Evolutionary conservation across 2,888 invertebrate species (phyloP), one percentile per base, ranked within the genome.

Genomic region (Xanthia togata): DNA sequence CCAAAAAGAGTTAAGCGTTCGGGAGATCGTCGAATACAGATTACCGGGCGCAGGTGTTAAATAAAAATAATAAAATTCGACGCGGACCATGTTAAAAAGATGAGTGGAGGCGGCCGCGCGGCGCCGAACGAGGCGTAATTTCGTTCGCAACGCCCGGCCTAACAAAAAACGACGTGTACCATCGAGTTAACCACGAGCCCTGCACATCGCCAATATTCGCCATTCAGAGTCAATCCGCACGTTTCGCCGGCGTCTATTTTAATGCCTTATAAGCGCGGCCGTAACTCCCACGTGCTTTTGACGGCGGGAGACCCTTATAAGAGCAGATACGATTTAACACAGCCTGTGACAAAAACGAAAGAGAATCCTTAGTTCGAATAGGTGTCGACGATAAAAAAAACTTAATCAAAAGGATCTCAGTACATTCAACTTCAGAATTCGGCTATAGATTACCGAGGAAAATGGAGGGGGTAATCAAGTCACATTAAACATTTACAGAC

Each of bases 1-100:
- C 95, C 93, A 96, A 96, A 96, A 96, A 96, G 96, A 96, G 95
- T 96, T 96, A 96, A 96, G 95, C 96, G 96, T 95, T 96, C 93
- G 93, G 93, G 92, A 95, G 96, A 96, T 96, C 95, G 95, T 94
- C 93, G 94, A 94, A 95, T 93, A 95, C 95, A 95, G 96, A 96
- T 96, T 96, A 95, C 95, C 89, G 94, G 93, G 93, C 94, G 96
- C 96, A 96, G 96, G 96, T 96, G 96, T 96, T 96, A 96, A 96
- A 96, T 95, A 96, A 96, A 96, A 96, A 96, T 96, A 96, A 96
- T 95, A 96, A 96, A 96, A 94, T 94, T 92, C 90, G 92, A 95
- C 93, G 92, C 92, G 93, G 92, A 90, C 92, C 92, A 91, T 81
- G 91, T 90, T 92, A 96, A 96, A 96, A 96, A 95, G 95, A 96